Conservation (phyloP, 2,888 invertebrate species). For the Drosophila nigritarsus region DNA sequence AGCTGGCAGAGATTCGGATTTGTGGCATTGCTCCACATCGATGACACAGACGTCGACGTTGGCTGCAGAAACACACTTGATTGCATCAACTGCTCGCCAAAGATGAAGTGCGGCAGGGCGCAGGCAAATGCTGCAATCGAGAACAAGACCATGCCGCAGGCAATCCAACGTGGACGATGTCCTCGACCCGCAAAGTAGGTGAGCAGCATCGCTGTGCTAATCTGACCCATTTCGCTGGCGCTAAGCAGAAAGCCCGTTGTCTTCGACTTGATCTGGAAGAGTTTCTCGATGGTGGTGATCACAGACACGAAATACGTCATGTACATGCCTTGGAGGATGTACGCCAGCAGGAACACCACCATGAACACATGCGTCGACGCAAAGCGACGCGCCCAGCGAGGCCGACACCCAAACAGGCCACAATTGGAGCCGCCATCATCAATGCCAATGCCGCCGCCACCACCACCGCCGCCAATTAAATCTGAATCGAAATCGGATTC, state of each 20-base stretch:
- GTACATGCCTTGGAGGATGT: constrained; percentile 96
- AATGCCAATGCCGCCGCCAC: constrained; percentile 70
- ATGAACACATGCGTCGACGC: constrained; percentile 95
- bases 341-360: constrained; percentile 94
- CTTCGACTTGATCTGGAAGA: constrained; percentile 96
- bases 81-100: constrained; percentile 89
- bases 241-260: constrained; percentile 95
- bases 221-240: constrained; percentile 96
- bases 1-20: constrained; percentile 78
- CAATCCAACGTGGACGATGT: constrained; percentile 97
- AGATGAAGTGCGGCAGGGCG: constrained; percentile 94
- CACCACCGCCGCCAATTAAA: constrained; percentile 61
- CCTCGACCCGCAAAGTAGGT: constrained; percentile 96
- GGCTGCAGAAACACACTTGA: constrained; percentile 79
- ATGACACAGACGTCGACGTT: constrained; percentile 11
- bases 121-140: constrained; percentile 94
- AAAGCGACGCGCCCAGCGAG: constrained; percentile 90
- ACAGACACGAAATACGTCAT: constrained; percentile 97
- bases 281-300: constrained; percentile 96
- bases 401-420: constrained; percentile 92
- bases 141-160: constrained; percentile 95
- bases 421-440: constrained; percentile 86
- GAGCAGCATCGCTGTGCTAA: constrained; percentile 93
- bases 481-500: constrained; percentile 81
- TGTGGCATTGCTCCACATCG: constrained; percentile 52